These are phyloP conservation scores for Orthonychiurus folsomi DNA, from an alignment of 2,888 invertebrate species.

Conservation along the genomic window DNA sequence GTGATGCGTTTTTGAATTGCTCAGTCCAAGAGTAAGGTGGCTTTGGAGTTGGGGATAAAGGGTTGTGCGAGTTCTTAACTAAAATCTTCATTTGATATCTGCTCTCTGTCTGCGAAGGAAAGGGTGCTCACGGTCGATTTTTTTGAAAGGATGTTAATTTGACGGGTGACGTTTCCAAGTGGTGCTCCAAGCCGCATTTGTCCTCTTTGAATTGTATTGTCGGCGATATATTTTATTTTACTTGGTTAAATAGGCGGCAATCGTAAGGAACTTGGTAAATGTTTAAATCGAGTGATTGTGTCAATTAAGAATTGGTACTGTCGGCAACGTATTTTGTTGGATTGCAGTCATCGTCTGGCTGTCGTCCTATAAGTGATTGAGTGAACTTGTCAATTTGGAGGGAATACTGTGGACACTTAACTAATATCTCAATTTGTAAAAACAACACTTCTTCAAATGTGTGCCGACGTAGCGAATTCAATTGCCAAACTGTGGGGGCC, in stretches of 20 bases:
- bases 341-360: not conserved
- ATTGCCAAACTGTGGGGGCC: slow-evolving; percentile 95
- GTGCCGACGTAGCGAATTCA: slow-evolving; percentile 43
- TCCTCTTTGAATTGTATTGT: not conserved
- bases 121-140: too few relatives aligned
- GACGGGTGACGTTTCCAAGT: not conserved
- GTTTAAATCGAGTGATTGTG: too few relatives aligned
- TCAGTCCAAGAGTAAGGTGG: too few relatives aligned
- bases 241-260: too few relatives aligned
- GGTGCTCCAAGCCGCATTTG: not conserved
- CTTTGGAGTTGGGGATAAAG: not conserved
- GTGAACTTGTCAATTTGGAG: not conserved
- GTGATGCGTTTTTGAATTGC: not conserved
- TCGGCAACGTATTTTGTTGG: too few relatives aligned
- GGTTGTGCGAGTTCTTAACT: too few relatives aligned
- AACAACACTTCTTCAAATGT: slow-evolving; percentile 26
- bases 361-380: not conserved
- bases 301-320: too few relatives aligned
- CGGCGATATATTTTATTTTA: not conserved
- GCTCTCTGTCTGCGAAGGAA: not conserved
- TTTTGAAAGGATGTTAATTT: not conserved
- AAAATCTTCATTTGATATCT: too few relatives aligned
- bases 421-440: not conserved
- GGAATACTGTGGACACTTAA: not conserved
- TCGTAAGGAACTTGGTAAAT: too few relatives aligned